Evolutionary conservation across 1,140 invertebrate genomes (phyloP).

Genomic region (Popillia japonica): DNA sequence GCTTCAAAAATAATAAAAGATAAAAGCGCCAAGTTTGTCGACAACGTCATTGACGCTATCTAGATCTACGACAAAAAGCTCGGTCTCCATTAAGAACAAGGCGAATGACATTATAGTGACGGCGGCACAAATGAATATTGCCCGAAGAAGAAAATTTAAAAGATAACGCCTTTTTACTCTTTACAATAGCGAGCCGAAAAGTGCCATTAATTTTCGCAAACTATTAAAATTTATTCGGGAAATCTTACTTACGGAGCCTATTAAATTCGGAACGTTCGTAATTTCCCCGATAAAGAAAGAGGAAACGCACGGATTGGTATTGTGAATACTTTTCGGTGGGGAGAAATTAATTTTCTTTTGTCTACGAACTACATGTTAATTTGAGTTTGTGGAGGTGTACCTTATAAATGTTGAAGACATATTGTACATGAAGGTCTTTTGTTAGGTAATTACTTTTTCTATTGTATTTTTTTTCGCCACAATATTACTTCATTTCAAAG

Average conservation of each 20-base stretch:
- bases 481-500: too few relatives aligned
- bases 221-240: not conserved
- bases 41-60: not conserved
- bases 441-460: too few relatives aligned
- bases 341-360: too few relatives aligned
- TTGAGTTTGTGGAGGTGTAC: too few relatives aligned
- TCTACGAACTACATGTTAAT: too few relatives aligned
- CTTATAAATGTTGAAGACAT: too few relatives aligned
- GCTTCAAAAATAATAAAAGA: not conserved
- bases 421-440: too few relatives aligned
- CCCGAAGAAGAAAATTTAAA: not conserved
- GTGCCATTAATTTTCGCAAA: not conserved
- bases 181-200: not conserved
- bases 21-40: not conserved
- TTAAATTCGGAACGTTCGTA: too few relatives aligned
- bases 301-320: too few relatives aligned
- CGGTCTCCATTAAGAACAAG: not conserved
- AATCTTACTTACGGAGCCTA: not conserved
- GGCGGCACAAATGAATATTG: not conserved
- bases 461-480: too few relatives aligned
- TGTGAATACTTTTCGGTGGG: too few relatives aligned
- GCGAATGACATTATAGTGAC: not conserved
- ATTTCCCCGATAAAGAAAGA: too few relatives aligned
- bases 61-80: not conserved
- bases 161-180: not conserved